phyloP scores from a whole-genome alignment of 1,140 invertebrate species.

The Globodera ellingtonae region DNA sequence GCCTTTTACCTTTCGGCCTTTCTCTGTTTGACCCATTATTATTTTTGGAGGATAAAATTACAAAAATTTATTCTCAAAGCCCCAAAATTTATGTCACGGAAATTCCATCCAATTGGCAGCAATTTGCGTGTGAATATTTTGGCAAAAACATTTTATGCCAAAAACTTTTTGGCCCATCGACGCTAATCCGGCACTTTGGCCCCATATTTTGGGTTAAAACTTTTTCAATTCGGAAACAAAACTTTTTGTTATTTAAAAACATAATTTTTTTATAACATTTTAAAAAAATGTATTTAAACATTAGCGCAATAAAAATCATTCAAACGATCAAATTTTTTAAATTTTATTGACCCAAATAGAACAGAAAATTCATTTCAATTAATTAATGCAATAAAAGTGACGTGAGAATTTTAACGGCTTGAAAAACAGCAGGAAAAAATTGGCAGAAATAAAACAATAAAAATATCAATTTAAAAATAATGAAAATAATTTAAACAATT shows the following conservation, averaged over 20 bases:
- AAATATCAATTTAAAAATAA: not conserved
- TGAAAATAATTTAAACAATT: not conserved
- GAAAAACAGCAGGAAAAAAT: not conserved
- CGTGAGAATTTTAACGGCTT: not conserved
- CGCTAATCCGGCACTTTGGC: too few species aligned
- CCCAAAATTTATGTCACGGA: not conserved
- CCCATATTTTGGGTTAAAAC: too few species aligned
- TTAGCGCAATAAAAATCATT: too few species aligned
- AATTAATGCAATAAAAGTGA: not conserved
- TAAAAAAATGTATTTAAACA: too few species aligned
- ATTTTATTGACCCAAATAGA: too few species aligned
- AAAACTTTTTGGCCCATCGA: not conserved
- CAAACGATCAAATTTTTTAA: too few species aligned
- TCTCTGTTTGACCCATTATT: not conserved
- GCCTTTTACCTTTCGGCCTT: too few species aligned
- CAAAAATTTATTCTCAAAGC: not conserved
- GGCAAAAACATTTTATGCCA: not conserved
- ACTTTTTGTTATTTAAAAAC: too few species aligned
- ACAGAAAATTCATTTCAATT: not conserved
- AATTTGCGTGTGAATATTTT: constrained; percentile 1
- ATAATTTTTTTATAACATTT: too few species aligned
- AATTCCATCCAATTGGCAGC: not conserved
- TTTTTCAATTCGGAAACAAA: too few species aligned
- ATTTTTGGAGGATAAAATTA: not conserved
- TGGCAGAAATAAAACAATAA: not conserved